These are phyloP conservation scores for Zosterops lateralis DNA, from an alignment of 2,113 vertebrate genomes.

Conservation along the genomic window DNA sequence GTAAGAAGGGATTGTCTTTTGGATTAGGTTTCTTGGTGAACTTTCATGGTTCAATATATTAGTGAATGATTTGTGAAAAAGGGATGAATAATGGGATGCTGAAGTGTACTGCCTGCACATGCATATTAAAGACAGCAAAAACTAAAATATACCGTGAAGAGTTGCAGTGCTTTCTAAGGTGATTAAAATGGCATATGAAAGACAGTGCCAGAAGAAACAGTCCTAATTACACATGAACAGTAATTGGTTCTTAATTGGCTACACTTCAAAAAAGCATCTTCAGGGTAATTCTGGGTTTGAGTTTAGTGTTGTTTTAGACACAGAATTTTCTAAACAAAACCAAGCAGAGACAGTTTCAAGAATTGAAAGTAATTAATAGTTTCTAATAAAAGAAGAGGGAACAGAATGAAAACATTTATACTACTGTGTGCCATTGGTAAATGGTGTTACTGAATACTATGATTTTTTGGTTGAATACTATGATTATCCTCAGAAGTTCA, in stretches of 20 bases:
- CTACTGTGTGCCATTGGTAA: not conserved
- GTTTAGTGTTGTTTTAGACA: not conserved
- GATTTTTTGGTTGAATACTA: not conserved
- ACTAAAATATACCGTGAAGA: not conserved
- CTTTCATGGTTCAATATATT: not conserved
- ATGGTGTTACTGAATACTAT: not conserved
- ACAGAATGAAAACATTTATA: not conserved
- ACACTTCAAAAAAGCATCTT: not conserved
- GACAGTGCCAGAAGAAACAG: not conserved
- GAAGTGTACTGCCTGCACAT: not conserved
- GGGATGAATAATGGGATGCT: not conserved
- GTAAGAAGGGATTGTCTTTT: not conserved
- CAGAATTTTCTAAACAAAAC: not conserved
- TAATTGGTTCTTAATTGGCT: conserved; percentile 9
- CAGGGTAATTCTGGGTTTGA: not conserved
- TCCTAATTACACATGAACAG: not conserved
- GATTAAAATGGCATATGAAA: not conserved
- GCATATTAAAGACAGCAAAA: not conserved
- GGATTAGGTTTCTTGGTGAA: not conserved
- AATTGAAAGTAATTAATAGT: not conserved
- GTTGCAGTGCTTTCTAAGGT: not conserved
- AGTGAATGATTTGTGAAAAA: not conserved
- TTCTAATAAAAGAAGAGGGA: not conserved
- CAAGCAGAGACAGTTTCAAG: not conserved
- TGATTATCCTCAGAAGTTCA: not conserved